These are phyloP conservation scores for Numenius arquata DNA, from an alignment of 2,113 vertebrate species.

Conservation along the genomic window DNA sequence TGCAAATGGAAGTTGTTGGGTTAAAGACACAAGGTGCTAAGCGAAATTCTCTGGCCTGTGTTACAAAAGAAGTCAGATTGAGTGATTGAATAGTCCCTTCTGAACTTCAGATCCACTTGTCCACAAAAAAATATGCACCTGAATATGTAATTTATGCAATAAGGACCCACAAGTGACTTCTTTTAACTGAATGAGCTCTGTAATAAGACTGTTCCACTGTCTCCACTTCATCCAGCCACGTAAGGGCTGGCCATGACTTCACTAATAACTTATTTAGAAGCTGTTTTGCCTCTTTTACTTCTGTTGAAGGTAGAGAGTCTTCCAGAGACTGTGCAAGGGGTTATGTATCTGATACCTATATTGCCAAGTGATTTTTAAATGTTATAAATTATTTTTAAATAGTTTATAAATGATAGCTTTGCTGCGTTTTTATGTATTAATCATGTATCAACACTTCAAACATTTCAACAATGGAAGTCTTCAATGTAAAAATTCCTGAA, in stretches of 20 bases:
- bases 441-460: not conserved
- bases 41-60: not conserved
- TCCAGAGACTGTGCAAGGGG: not conserved
- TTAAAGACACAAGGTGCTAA: not conserved
- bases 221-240: not conserved
- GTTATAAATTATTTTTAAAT: not conserved
- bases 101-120: not conserved
- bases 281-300: not conserved
- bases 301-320: not conserved
- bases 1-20: not conserved
- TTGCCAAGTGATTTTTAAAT: not conserved
- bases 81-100: not conserved
- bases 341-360: not conserved
- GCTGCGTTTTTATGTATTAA: not conserved
- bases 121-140: not conserved
- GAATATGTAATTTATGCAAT: not conserved
- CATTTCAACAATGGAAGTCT: not conserved
- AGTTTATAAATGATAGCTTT: not conserved
- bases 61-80: not conserved
- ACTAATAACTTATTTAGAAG: not conserved
- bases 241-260: not conserved
- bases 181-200: not conserved
- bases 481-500: not conserved
- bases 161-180: not conserved
- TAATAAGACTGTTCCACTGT: not conserved